Evolutionary conservation across 2,113 vertebrate species (phyloP), one percentile per base, ranked within the genome.

Genomic region (Cariama cristata): DNA sequence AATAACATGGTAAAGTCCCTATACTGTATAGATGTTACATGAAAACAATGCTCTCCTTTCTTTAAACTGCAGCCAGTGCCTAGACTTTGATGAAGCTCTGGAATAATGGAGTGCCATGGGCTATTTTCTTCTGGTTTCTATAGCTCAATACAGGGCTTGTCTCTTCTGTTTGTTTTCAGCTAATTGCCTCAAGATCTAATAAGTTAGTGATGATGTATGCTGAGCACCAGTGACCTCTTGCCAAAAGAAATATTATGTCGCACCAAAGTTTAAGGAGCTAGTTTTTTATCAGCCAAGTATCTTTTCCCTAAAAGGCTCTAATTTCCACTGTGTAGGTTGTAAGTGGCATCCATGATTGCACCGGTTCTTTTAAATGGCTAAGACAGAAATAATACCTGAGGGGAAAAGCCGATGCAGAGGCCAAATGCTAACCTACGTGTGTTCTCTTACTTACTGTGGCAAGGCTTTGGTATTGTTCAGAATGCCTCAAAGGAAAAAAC

Each of bases 151-250:
- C 98, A 98, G 84, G 96, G 98, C 98, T 99, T 99, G 99, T 99
- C 99, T 99, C 97, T 97, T 98, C 99, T 99, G 99, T 99, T 99
- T 99, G 99, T 99, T 99, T 99, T 99, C 98, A 94, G 98, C 99
- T 99, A 99, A 99, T 99, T 99, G 99, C 98, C 98, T 99, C 97
- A 98, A 99, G 98, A 99, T 99, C 99, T 99, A 99, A 99, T 99
- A 99, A 99, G 99, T 99, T 99, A 98, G 99, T 99, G 99, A 99
- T 99, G 99, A 99, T 99, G 98, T 99, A 99, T 89, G 96, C 96
- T 96, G 95, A 98, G 98, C 98, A 98, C 98, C 97, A 97, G 82
- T 99, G 99, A 99, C 99, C 98, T 81, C 98, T 98, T 98, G 99
- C 98, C 99, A 98, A 98, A 98, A 99, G 98, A 99, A 99, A 99